A percentile compares a stretch with the other conserved stretches of the same genome.
Evolutionary conservation across 1,140 invertebrate species (phyloP).

Genomic region (Drosophila sechellia): DNA sequence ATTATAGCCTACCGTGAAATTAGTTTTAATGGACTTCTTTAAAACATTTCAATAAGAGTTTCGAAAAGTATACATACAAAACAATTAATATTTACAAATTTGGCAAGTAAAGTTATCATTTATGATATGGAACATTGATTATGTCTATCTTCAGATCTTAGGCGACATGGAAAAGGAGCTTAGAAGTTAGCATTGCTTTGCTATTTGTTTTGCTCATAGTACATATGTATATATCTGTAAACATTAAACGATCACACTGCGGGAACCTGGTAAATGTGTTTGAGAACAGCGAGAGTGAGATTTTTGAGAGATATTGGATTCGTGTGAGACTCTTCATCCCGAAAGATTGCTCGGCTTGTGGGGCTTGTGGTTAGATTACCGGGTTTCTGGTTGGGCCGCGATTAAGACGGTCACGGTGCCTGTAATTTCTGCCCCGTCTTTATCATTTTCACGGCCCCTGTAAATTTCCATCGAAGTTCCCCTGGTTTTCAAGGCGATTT

Average conservation of each 20-base stretch:
- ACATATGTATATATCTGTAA: background rate
- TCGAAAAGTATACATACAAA: too few species aligned
- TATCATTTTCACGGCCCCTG: background rate
- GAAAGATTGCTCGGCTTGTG: background rate
- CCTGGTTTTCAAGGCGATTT: too few species aligned
- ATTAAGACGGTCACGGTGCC: background rate
- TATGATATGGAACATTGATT: too few species aligned
- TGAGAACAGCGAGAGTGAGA: background rate
- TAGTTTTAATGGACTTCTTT: too few species aligned
- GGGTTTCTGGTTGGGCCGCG: background rate
- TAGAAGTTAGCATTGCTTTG: background rate
- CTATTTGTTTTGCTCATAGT: background rate
- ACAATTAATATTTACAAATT: too few species aligned
- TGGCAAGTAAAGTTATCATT: too few species aligned
- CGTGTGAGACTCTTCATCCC: background rate
- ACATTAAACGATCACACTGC: background rate
- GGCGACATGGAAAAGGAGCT: too few species aligned
- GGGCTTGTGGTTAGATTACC: background rate
- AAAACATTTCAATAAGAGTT: too few species aligned
- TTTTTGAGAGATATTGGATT: slow-evolving; percentile 2
- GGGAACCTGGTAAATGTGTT: background rate
- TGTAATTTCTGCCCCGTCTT: background rate
- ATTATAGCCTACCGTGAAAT: too few species aligned
- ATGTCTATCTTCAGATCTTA: too few species aligned
- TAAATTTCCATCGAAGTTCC: slow-evolving; percentile 1